phyloP scores from a whole-genome alignment of 2,888 invertebrate species.

The Diploptera punctata region DNA sequence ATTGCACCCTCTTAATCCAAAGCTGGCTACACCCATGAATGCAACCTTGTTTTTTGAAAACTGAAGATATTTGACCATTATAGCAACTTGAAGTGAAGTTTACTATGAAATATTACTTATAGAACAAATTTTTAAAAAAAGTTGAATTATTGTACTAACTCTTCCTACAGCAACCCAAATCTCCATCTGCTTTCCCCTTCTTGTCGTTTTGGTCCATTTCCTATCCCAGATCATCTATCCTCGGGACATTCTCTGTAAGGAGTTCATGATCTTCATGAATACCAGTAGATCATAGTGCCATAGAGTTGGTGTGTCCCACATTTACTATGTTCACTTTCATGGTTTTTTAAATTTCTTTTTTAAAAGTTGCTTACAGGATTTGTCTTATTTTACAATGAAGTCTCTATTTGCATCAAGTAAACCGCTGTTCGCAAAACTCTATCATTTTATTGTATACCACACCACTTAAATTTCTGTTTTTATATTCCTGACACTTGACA shows the following conservation, averaged over 20 bases:
- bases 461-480: not conserved
- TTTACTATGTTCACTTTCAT: not conserved
- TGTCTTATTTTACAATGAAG: slow-evolving; percentile 5
- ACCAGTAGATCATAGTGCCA: slow-evolving; percentile 1
- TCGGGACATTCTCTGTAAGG: not conserved
- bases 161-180: no score
- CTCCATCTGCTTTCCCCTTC: no score
- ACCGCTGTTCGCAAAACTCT: slow-evolving; percentile 4
- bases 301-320: not conserved
- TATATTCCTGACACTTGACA: not conserved
- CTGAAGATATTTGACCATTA: no score
- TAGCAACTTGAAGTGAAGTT: no score
- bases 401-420: slow-evolving; percentile 2
- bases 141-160: no score
- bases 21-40: no score
- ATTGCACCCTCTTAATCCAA: no score
- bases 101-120: no score
- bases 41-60: no score
- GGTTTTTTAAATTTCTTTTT: not conserved
- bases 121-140: no score
- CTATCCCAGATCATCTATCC: not conserved
- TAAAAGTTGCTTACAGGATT: not conserved
- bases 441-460: not conserved
- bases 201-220: no score
- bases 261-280: slow-evolving; percentile 10